phyloP scores from a whole-genome alignment of 2,113 vertebrate species.

The Myotis yumanensis region DNA sequence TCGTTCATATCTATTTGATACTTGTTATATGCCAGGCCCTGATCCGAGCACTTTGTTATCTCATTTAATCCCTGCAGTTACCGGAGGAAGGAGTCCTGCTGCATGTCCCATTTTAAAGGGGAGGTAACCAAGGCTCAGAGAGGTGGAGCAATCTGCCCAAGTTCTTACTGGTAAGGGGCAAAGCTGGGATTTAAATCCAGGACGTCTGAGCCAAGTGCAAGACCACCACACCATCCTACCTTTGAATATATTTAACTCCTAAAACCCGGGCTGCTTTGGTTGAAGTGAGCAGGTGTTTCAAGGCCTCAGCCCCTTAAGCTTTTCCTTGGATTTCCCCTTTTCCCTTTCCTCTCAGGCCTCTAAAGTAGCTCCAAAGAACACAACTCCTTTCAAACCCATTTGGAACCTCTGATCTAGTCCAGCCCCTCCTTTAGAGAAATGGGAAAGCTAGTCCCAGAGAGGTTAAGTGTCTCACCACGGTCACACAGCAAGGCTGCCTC shows the following conservation, averaged over 20 bases:
- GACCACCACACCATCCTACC: not conserved
- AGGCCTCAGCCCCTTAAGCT: not conserved
- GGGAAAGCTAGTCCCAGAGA: not conserved
- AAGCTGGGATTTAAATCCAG: not conserved
- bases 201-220: not conserved
- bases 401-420: not conserved
- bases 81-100: no score
- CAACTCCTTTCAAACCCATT: not conserved
- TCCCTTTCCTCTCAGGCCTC: not conserved
- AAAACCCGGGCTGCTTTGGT: not conserved
- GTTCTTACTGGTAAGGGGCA: not conserved
- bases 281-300: not conserved
- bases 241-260: not conserved
- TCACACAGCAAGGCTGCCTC: constrained; percentile 5
- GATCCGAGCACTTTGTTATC: not conserved
- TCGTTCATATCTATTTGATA: no score
- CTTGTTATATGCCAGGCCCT: not conserved
- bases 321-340: not conserved
- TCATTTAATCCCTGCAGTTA: not conserved
- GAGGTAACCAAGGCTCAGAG: not conserved
- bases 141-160: not conserved
- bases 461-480: not conserved
- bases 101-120: not conserved
- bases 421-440: not conserved
- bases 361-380: not conserved